Evolutionary conservation across 2,888 invertebrate species (phyloP), one percentile per base, ranked within the genome.

Genomic region (Dasypolia templi): DNA sequence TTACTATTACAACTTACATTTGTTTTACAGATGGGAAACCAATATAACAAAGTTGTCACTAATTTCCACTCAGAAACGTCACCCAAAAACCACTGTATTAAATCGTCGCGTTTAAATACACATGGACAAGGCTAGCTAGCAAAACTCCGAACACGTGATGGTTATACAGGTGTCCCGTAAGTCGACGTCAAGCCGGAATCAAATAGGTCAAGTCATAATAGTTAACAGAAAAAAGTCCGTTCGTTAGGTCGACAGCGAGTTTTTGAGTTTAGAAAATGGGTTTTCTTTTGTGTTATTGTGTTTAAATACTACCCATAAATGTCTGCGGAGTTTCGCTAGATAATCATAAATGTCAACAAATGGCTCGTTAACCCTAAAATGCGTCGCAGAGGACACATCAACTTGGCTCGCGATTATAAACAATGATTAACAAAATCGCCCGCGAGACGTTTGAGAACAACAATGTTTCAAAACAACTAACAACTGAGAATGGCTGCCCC

Each of bases 391-490:
- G 58, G 67, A 39, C 61, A 49, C 73, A 73, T 62, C 70, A 71
- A 65, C 71, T 82, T 68, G 61, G 67, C 77, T 73, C 67, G 22
- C 14, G 32, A 68, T 53, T 19, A 53, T 71, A 77, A 77, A 78
- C 82, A 77, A 19, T 53, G 53, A 61, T 68, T 78, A 82, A 74
- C 74, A 78, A 82, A n/a, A 74, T 82, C 71, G 39, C 44, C 39
- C 35, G 44, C 64, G 49, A 67, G 44, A 61, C 73, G 82, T 68
- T 75, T 70, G n/a, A 26, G 62, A 68, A 78, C 78, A 68, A 81
- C 81, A 61, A 39, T 82, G 81, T 81, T 81, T 77, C 46, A 62
- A 65, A 81, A 81, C 78, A 70, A 73, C 66, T 32, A 65, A 80
- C 70, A 79, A 69, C 65, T 74, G 39, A 66, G 65, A 81, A 78